phyloP scores from a whole-genome alignment of 1,140 invertebrate genomes.

The Trichonephila inaurata region DNA sequence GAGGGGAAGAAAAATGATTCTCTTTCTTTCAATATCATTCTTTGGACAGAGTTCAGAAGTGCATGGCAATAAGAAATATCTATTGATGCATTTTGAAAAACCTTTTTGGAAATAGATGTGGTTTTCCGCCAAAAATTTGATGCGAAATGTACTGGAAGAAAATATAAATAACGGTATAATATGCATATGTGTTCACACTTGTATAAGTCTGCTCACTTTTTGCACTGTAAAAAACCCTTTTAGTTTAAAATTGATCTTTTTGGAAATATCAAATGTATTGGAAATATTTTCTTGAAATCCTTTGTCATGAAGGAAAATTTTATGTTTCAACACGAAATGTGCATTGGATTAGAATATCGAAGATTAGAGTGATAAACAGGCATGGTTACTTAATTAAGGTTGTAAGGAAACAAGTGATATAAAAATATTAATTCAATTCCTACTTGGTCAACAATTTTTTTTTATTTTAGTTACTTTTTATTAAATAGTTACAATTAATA shows the following conservation, averaged over 20 bases:
- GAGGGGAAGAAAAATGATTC: background rate
- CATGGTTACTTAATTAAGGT: too few relatives aligned
- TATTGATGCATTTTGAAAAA: background rate
- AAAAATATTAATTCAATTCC: too few relatives aligned
- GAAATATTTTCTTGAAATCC: background rate
- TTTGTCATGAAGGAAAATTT: conserved; percentile 9
- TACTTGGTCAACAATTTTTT: too few relatives aligned
- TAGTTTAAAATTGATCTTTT: too few relatives aligned
- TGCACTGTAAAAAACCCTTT: background rate
- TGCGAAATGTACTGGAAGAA: conserved; percentile 47
- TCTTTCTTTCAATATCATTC: background rate
- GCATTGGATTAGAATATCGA: background rate
- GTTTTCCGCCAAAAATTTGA: conserved; percentile 43
- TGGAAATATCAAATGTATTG: conserved; percentile 37
- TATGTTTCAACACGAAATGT: background rate
- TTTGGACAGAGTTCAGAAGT: conserved; percentile 64
- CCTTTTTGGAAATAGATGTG: conserved; percentile 17
- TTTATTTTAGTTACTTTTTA: too few relatives aligned
- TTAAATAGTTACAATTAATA: too few relatives aligned
- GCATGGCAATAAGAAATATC: conserved; percentile 44
- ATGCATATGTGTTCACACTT: background rate
- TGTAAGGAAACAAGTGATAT: too few relatives aligned
- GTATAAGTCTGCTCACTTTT: background rate
- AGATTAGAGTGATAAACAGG: too few relatives aligned
- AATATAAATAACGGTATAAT: conserved; percentile 52